Evolutionary conservation across 2,113 vertebrate genomes (phyloP).

Genomic region (Sylvia atricapilla): DNA sequence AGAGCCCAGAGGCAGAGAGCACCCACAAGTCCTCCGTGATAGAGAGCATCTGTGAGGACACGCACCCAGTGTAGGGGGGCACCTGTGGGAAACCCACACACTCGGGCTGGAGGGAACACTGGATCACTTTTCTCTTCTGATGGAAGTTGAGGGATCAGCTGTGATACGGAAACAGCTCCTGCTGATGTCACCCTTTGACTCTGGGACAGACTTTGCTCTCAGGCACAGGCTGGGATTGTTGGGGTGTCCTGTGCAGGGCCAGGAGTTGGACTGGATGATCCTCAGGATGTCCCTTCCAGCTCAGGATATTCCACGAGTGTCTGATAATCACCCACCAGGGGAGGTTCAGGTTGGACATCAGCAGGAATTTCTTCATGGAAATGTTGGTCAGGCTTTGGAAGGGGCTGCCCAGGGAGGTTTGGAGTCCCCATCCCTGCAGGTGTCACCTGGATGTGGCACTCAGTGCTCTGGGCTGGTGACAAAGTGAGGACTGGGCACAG

Average conservation of each 20-base stretch:
- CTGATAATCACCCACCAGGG: not conserved
- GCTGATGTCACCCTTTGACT: rapidly evolving
- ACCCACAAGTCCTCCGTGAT: slow-evolving; percentile 23
- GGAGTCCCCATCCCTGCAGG: not conserved
- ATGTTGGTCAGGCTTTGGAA: not conserved
- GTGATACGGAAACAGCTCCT: not conserved
- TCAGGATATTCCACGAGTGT: not conserved
- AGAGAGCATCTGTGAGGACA: not conserved
- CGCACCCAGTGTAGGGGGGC: rapidly evolving
- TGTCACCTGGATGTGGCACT: not conserved
- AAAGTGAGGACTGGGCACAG: not conserved
- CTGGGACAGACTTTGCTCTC: not conserved
- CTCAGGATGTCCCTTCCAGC: not conserved
- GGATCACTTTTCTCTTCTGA: not conserved
- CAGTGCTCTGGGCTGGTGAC: not conserved
- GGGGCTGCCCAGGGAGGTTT: not conserved
- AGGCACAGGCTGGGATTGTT: not conserved
- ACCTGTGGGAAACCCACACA: rapidly evolving
- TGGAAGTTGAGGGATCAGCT: not conserved
- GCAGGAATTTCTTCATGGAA: not conserved
- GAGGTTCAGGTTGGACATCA: not conserved
- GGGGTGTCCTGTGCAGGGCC: not conserved
- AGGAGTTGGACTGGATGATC: not conserved
- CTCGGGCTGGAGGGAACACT: not conserved
- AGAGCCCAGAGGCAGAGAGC: slow-evolving; percentile 50